Conservation (phyloP, 1,140 invertebrate species). For the Acromyrmex echinatior region DNA sequence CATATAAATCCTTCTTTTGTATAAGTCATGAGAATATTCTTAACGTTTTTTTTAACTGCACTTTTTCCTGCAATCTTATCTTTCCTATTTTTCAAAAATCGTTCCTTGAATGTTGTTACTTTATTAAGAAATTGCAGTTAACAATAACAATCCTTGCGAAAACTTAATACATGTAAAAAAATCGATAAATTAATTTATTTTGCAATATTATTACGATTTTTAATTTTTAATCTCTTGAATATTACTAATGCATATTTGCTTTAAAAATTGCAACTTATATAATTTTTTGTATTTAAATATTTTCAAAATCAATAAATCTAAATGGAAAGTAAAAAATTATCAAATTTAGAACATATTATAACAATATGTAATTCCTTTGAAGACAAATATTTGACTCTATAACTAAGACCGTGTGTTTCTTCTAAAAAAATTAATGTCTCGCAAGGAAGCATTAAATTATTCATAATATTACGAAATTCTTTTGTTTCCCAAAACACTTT, state of each 20-base stretch:
- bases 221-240: background rate
- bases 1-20: conserved; percentile 3
- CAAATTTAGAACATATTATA: background rate
- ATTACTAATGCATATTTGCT: background rate
- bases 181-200: background rate
- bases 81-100: conserved; percentile 2
- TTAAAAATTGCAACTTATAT: background rate
- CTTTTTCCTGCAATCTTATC: background rate
- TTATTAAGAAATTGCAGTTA: conserved; percentile 2
- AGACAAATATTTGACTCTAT: background rate
- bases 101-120: background rate
- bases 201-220: background rate
- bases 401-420: background rate
- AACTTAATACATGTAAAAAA: background rate
- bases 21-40: conserved; percentile 18
- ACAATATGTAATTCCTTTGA: background rate
- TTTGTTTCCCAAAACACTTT: background rate
- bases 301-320: background rate
- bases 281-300: background rate
- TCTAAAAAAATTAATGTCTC: background rate
- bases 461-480: background rate
- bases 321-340: background rate
- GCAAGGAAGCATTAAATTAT: background rate
- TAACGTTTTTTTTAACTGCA: background rate
- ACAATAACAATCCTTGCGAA: background rate